These are phyloP conservation scores for Zoanthus solanderi DNA, from an alignment of 92 coral and sea anemone genomes.

Conservation along the genomic window DNA sequence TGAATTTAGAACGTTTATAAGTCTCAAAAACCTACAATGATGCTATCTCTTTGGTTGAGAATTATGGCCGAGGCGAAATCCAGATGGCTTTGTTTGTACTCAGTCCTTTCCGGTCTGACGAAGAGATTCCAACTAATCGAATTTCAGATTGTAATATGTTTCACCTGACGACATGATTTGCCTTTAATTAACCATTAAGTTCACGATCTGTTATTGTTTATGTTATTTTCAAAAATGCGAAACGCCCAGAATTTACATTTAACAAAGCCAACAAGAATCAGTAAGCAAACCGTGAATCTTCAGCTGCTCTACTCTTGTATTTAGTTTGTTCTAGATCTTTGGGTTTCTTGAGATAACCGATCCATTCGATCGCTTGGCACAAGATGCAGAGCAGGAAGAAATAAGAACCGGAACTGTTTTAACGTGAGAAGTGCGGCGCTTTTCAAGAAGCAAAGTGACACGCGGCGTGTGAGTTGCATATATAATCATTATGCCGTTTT, in stretches of 20 bases:
- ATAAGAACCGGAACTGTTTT: constrained; percentile 22
- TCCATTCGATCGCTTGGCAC: not conserved
- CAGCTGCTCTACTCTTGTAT: not conserved
- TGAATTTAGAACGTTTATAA: not conserved
- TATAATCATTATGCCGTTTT: not conserved
- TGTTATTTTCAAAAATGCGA: constrained; percentile 34
- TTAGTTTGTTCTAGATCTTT: not conserved
- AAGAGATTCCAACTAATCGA: constrained; percentile 72
- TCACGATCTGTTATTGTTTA: constrained; percentile 66
- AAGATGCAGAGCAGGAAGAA: not conserved
- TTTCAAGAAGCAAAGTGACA: not conserved
- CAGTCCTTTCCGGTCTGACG: constrained; percentile 41
- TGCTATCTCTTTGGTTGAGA: constrained; percentile 3
- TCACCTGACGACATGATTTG: constrained; percentile 81
- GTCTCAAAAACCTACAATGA: not conserved
- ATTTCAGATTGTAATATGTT: constrained; percentile 75
- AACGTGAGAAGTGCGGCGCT: not conserved
- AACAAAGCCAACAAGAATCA: constrained; percentile 22
- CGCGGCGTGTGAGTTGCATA: not conserved
- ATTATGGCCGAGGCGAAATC: constrained; percentile 33
- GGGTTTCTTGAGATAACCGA: not conserved
- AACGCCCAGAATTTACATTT: constrained; percentile 48
- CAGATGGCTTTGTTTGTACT: constrained; percentile 44
- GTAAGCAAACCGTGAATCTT: not conserved
- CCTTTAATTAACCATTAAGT: constrained; percentile 83